phyloP scores from a whole-genome alignment of 2,113 vertebrate genomes.

The Calypte anna region DNA sequence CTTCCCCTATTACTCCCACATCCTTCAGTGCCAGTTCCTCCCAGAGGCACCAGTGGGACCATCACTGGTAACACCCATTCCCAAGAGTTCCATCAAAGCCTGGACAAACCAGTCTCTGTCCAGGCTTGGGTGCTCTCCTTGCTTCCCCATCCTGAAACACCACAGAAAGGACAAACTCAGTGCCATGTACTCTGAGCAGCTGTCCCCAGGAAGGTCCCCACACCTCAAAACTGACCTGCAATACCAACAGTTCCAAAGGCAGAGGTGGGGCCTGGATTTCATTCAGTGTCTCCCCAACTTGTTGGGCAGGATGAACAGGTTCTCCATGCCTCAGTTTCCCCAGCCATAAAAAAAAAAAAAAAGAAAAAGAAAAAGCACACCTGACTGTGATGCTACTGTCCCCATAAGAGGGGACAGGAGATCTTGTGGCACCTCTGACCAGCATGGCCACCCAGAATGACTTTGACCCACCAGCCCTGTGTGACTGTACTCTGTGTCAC shows the following conservation, averaged over 20 bases:
- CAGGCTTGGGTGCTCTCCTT: background rate
- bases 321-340: background rate
- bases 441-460: background rate
- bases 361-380: background rate
- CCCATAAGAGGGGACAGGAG: background rate
- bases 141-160: background rate
- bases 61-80: background rate
- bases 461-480: background rate
- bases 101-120: background rate
- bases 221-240: background rate
- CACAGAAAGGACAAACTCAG: background rate
- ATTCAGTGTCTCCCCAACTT: accelerated
- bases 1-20: background rate
- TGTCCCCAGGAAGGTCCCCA: background rate
- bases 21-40: background rate
- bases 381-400: background rate
- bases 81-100: background rate
- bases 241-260: background rate
- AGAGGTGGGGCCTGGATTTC: background rate
- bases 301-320: accelerated
- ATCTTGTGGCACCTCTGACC: background rate
- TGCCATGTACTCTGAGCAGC: background rate
- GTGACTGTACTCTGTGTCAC: background rate
- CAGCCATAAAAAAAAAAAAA: background rate
- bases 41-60: background rate